Percentiles rank a stretch among this genome's conserved stretches.
These are phyloP conservation scores for Notechis scutatus DNA, from an alignment of 2,113 vertebrate genomes.

Conservation along the genomic window DNA sequence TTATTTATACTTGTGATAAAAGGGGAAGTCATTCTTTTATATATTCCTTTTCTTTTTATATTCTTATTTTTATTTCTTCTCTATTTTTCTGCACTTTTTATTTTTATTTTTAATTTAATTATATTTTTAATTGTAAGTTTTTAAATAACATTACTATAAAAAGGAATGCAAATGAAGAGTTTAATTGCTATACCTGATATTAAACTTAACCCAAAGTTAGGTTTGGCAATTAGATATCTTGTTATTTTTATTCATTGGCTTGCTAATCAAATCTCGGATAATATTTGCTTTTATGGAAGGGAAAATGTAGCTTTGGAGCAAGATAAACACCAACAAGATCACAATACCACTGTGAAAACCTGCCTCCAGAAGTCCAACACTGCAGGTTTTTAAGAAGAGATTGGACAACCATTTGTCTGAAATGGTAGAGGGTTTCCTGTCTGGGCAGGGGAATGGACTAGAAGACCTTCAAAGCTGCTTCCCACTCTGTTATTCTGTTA, in stretches of 20 bases:
- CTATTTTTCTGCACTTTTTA: neutral
- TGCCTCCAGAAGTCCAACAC: neutral
- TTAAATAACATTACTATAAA: neutral
- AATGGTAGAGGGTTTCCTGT: neutral
- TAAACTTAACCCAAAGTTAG: neutral
- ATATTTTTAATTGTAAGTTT: neutral
- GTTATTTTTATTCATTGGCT: slow-evolving; percentile 41
- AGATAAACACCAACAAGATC: slow-evolving; percentile 44
- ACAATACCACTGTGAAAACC: slow-evolving; percentile 15
- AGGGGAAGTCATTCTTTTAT: neutral
- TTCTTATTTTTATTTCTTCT: neutral
- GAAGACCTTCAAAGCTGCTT: neutral
- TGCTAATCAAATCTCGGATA: neutral
- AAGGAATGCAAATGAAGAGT: neutral
- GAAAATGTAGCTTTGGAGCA: slow-evolving; percentile 24
- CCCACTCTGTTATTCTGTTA: neutral
- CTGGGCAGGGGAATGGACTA: neutral
- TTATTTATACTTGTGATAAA: neutral
- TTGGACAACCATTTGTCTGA: neutral
- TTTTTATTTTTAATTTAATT: neutral
- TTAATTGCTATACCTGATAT: neutral
- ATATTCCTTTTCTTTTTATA: neutral
- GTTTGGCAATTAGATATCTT: neutral
- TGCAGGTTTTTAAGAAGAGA: neutral
- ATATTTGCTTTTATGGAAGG: slow-evolving; percentile 12